A percentile compares a stretch with the other conserved stretches of the same genome.
These are phyloP conservation scores for Oreocharis arfaki DNA, from an alignment of 2,113 vertebrate species.

Conservation along the genomic window DNA sequence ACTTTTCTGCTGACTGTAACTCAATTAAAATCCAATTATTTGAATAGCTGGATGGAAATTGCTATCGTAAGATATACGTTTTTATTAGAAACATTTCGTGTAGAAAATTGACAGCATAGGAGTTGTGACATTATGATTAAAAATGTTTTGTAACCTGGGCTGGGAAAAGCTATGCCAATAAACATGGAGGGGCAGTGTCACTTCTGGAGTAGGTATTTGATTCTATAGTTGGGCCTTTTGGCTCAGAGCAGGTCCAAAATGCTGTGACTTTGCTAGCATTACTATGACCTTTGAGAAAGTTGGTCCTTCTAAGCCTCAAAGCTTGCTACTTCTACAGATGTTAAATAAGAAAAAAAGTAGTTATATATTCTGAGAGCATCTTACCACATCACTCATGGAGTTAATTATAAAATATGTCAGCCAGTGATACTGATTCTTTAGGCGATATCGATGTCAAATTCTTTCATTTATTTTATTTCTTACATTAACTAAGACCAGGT, in stretches of 20 bases:
- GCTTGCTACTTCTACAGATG: background rate
- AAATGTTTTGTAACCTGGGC: background rate
- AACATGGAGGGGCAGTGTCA: background rate
- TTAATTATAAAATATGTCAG: background rate
- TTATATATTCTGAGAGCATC: background rate
- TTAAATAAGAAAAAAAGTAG: background rate
- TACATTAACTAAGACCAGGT: background rate
- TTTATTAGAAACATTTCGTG: constrained; percentile 10
- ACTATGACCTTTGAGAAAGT: background rate
- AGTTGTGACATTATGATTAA: background rate
- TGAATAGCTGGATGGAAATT: constrained; percentile 41
- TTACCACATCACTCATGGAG: background rate
- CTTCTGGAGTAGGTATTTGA: background rate
- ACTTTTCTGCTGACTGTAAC: constrained; percentile 37
- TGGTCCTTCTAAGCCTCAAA: background rate
- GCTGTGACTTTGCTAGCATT: background rate
- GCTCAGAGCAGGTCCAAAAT: background rate
- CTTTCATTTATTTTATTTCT: background rate
- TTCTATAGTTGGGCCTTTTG: background rate
- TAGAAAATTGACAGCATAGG: background rate
- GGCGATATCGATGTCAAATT: background rate
- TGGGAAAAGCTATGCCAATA: background rate
- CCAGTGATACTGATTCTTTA: background rate
- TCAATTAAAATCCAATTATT: constrained; percentile 60
- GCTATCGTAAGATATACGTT: background rate